Conservation (phyloP, 2,113 vertebrate genomes). For the Pterophyllum scalare region DNA sequence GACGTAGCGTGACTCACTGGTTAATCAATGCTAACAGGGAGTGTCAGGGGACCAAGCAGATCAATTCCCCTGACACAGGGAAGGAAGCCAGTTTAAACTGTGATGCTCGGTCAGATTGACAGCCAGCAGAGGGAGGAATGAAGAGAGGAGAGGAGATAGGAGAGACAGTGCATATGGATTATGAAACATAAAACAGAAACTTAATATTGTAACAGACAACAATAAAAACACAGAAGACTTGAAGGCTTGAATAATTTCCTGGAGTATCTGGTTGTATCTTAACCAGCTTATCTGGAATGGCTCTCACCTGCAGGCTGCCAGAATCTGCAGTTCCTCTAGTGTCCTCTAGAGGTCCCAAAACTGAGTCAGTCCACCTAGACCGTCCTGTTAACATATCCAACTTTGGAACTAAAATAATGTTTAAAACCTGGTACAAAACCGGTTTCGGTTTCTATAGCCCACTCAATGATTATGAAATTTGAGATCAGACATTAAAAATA, state of each 20-base stretch:
- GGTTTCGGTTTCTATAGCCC: no score
- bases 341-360: not conserved
- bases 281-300: not conserved
- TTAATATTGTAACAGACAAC: slow-evolving; percentile 5
- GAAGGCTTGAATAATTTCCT: not conserved
- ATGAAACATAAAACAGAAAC: not conserved
- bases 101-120: slow-evolving; percentile 47
- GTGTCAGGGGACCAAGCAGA: slow-evolving; percentile 60
- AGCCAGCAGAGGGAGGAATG: slow-evolving; percentile 11
- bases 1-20: slow-evolving; percentile 49
- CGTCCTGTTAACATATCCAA: not conserved
- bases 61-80: slow-evolving; percentile 57
- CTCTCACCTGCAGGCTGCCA: not conserved
- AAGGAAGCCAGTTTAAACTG: slow-evolving; percentile 16
- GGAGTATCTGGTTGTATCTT: not conserved
- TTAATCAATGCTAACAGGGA: slow-evolving; percentile 74
- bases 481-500: no score
- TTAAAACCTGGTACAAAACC: not conserved
- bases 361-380: accelerated
- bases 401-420: not conserved
- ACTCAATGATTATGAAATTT: no score
- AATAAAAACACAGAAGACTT: not conserved
- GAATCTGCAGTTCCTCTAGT: not conserved
- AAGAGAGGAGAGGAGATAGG: not conserved
- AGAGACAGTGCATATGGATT: not conserved